Evolutionary conservation across 2,888 invertebrate species (phyloP).

Genomic region (Lasius platythorax): DNA sequence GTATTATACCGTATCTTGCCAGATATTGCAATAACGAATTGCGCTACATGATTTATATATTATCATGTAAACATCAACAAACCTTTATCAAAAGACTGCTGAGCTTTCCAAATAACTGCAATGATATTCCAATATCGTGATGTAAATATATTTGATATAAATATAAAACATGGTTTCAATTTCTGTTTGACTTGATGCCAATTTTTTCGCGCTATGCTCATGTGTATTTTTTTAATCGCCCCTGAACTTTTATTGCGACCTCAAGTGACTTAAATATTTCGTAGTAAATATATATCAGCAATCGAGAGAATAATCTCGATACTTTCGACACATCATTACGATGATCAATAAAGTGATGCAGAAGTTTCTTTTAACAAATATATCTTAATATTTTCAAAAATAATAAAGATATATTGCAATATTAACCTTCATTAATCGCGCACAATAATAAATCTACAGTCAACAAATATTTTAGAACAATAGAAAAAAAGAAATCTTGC

Average conservation of each 20-base stretch:
- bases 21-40: not conserved
- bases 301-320: not conserved
- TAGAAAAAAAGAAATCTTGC: not conserved
- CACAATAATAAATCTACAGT: not conserved
- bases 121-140: not conserved
- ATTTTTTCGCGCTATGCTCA: not conserved
- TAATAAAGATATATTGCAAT: not conserved
- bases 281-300: not conserved
- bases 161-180: not conserved
- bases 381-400: slow-evolving; percentile 17
- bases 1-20: not conserved
- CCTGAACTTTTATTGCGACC: slow-evolving; percentile 1
- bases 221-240: slow-evolving; percentile 9
- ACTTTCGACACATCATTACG: not conserved
- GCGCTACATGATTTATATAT: not conserved
- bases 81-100: not conserved
- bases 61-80: not conserved
- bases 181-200: not conserved
- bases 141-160: not conserved
- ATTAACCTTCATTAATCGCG: not conserved
- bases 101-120: not conserved
- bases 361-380: not conserved
- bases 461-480: not conserved
- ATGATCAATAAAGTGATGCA: not conserved
- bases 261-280: not conserved